phyloP scores from a whole-genome alignment of 2,113 vertebrate species.

The Nanorana parkeri region DNA sequence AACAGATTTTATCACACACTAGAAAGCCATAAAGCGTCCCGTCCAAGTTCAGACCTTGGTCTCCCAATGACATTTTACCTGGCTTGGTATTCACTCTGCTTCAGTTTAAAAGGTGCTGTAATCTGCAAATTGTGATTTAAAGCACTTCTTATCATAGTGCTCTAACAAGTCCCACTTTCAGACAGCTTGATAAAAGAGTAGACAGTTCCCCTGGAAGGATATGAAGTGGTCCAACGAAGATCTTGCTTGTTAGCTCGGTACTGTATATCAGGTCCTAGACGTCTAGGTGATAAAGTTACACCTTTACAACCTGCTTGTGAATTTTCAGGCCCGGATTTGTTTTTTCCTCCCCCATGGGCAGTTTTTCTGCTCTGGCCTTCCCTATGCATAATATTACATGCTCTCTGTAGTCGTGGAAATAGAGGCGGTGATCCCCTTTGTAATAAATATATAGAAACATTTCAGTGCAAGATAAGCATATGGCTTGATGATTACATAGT shows the following conservation, averaged over 20 bases:
- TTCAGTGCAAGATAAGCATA: too few species aligned
- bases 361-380: too few species aligned
- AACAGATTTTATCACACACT: slow-evolving; percentile 83
- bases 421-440: too few species aligned
- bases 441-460: too few species aligned
- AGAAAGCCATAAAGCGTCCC: slow-evolving; percentile 78
- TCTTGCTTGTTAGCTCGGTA: slow-evolving; percentile 66
- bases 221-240: slow-evolving; percentile 58
- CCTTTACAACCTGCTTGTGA: slow-evolving; percentile 66
- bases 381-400: too few species aligned
- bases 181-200: slow-evolving; percentile 62
- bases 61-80: slow-evolving; percentile 81
- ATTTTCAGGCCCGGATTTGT: background rate
- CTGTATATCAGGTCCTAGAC: slow-evolving; percentile 64
- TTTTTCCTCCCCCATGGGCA: too few species aligned
- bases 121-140: slow-evolving; percentile 81
- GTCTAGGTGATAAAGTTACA: slow-evolving; percentile 71
- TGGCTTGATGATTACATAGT: too few species aligned
- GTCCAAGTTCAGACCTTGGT: slow-evolving; percentile 72
- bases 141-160: slow-evolving; percentile 75
- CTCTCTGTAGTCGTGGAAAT: too few species aligned
- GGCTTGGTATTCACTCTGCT: slow-evolving; percentile 78
- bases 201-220: slow-evolving; percentile 65
- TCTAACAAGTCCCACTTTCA: slow-evolving; percentile 65
- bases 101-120: slow-evolving; percentile 82